Conservation (phyloP, 1,140 invertebrate species). For the Zaprionus davidi region DNA sequence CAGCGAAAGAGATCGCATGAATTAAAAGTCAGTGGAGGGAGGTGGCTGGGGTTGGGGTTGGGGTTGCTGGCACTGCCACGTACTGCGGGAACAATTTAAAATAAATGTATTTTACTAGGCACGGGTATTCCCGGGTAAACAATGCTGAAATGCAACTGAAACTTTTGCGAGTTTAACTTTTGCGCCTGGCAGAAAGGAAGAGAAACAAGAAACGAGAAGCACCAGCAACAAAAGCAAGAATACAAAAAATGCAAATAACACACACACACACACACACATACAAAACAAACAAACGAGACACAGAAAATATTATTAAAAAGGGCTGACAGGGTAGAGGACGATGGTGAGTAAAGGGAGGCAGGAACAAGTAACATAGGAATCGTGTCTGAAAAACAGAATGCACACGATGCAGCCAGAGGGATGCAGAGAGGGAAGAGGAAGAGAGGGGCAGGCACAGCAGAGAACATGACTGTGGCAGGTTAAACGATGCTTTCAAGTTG, state of each 20-base stretch:
- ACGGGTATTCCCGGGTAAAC: conserved; percentile 51
- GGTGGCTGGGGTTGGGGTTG: no score
- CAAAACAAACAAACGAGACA: conserved; percentile 43
- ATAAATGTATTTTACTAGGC: conserved; percentile 53
- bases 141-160: conserved; percentile 49
- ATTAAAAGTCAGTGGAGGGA: conserved; percentile 51
- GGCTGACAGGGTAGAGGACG: not conserved
- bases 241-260: conserved; percentile 63
- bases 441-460: not conserved
- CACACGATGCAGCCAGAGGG: conserved; percentile 2
- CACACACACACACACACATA: conserved; percentile 26
- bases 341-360: not conserved
- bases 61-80: conserved; percentile 10
- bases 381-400: conserved; percentile 24
- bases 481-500: conserved; percentile 21
- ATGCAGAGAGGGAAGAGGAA: not conserved
- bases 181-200: conserved; percentile 28
- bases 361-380: conserved; percentile 38
- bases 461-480: conserved; percentile 30
- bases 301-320: conserved; percentile 54
- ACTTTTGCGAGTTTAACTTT: conserved; percentile 43
- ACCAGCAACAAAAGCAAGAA: conserved; percentile 28
- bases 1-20: conserved; percentile 36
- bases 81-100: conserved; percentile 56
- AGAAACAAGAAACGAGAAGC: conserved; percentile 26